Conservation (phyloP, 2,888 invertebrate genomes). For the Xanthia icteritia region DNA sequence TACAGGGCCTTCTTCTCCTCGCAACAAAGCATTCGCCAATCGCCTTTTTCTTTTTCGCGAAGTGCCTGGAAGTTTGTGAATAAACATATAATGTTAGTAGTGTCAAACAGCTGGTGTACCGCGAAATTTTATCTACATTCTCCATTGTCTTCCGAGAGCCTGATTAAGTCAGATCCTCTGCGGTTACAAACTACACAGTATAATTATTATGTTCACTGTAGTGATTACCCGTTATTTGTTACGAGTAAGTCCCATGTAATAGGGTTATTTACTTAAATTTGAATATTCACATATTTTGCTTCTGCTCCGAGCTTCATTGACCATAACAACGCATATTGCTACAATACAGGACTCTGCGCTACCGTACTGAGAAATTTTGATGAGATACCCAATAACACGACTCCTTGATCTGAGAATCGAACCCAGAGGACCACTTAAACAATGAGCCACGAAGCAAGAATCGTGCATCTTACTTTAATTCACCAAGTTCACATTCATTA, state of each 20-base stretch:
- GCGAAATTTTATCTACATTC: neutral
- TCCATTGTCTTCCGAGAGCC: no score
- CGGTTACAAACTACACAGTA: no score
- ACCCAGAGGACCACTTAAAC: no score
- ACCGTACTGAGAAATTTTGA: neutral
- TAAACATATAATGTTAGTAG: neutral
- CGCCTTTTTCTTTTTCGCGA: slow-evolving; percentile 97
- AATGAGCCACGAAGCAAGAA: neutral
- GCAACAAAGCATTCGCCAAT: slow-evolving; percentile 97
- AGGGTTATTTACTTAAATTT: neutral
- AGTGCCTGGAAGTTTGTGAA: slow-evolving; percentile 90
- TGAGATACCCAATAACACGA: neutral
- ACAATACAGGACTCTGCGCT: neutral
- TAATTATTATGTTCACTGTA: neutral
- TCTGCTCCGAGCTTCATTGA: neutral
- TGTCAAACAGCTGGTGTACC: neutral
- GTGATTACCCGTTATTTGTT: neutral
- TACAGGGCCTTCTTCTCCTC: slow-evolving; percentile 98
- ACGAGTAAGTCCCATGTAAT: neutral
- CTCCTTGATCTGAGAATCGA: neutral
- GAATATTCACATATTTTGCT: neutral
- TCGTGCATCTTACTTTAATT: neutral
- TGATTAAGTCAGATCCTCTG: neutral
- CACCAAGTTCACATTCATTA: no score
- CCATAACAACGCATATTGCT: neutral